These are phyloP conservation scores for Riptortus pedestris DNA, from an alignment of 1,140 invertebrate species.

Conservation along the genomic window DNA sequence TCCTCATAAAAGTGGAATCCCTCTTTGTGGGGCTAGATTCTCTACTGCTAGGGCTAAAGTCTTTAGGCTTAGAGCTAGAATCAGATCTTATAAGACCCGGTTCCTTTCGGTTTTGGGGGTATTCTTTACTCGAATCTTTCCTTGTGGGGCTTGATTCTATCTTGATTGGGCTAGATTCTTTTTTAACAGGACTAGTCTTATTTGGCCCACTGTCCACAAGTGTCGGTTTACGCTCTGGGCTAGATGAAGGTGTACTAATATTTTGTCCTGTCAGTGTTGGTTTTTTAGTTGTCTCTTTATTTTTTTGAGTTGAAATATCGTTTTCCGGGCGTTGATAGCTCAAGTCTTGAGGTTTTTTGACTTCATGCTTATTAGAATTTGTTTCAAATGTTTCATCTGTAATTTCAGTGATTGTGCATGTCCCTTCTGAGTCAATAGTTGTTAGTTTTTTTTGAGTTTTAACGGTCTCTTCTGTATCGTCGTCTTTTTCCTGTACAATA, in stretches of 20 bases:
- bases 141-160: not conserved
- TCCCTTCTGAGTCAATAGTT: not conserved
- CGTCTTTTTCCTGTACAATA: constrained; percentile 4
- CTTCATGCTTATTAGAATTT: too few species aligned
- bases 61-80: too few species aligned
- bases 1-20: too few species aligned
- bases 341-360: too few species aligned
- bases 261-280: not conserved
- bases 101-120: too few species aligned
- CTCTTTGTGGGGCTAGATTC: too few species aligned
- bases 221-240: constrained; percentile 16
- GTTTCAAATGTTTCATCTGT: not conserved
- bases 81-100: too few species aligned
- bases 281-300: not conserved
- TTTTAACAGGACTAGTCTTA: not conserved
- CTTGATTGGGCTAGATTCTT: not conserved
- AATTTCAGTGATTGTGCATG: not conserved
- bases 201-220: too few species aligned
- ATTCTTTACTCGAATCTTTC: too few species aligned
- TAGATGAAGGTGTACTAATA: not conserved
- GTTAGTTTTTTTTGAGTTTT: not conserved
- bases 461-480: not conserved
- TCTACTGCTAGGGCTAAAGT: too few species aligned
- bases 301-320: too few species aligned
- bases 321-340: too few species aligned